Base-by-base conservation (phyloP, 2,888 invertebrate species). In the Spodoptera littoralis region DNA sequence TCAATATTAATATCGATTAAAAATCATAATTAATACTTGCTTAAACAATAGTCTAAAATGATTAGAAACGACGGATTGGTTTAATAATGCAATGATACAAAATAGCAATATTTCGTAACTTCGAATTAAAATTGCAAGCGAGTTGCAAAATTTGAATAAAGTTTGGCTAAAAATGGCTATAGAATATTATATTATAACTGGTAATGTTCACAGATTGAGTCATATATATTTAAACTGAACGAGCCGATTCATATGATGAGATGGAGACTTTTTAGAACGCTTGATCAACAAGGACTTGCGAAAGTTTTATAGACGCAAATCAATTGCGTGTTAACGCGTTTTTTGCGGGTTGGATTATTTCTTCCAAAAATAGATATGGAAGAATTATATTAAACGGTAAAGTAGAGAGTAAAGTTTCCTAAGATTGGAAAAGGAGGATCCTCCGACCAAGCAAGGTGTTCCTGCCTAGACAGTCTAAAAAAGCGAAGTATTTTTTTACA, bases 121-220 rank as follows among this genome's bases (percentile, higher is more conserved):
- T 18, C 30, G 18, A 30, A 62, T 60, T 60, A 11, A 43, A 76
- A 22, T 59, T 49, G 55, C 65, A 50, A 67, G 22, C 22, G 2
- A 56, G 24, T 68, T 76, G 51, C 79, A 60, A 79, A 68, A 79
- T 63, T 22, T 53, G 43, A 68, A 62, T 62, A 69, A 9, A 22
- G 22, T 53, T 8, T 8, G 12, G 43, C 13, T 18, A 53, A 42
- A 42, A 60, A 58, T 66, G 47, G 47, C 44, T 13, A 42, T 57
- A 59, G 60, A 65, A 63, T 59, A 47, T 60, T 70, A 45, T 69
- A 52, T 62, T 43, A 44, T 41, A 45, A 22, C 30, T 30, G 43
- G 56, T 51, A 46, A 67, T 61, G 50, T 55, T 45, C 46, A 27
- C 62, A 52, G 24, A 60, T 74, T 55, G 52, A 71, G 62, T 61